Percentiles rank a stretch among this genome's conserved stretches.
These are phyloP conservation scores for Notodonta dromedarius DNA, from an alignment of 2,888 invertebrate species.

Conservation along the genomic window DNA sequence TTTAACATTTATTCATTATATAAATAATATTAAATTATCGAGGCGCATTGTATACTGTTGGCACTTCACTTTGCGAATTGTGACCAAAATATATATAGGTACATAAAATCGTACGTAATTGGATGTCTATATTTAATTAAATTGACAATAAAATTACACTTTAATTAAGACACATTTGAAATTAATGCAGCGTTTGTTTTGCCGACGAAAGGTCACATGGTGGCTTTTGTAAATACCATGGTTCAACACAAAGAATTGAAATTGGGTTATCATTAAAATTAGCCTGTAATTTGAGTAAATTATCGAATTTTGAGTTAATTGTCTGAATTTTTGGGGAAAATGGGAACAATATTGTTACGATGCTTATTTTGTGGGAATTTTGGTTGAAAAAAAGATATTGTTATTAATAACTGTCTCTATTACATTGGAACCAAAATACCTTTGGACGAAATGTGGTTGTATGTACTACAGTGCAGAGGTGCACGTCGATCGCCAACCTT, in stretches of 20 bases:
- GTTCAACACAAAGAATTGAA: conserved; percentile 39
- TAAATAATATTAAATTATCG: too few species aligned
- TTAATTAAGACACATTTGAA: conserved; percentile 1
- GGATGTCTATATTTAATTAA: not conserved
- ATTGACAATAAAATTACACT: not conserved
- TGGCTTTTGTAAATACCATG: conserved; percentile 29
- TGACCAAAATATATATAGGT: too few species aligned
- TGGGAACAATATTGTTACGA: not conserved
- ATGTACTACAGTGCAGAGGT: too few species aligned
- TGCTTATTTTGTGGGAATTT: not conserved
- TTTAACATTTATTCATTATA: too few species aligned
- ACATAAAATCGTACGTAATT: not conserved
- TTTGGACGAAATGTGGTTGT: too few species aligned
- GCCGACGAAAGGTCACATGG: conserved; percentile 26
- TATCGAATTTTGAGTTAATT: conserved; percentile 6
- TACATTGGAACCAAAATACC: too few species aligned
- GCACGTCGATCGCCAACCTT: too few species aligned
- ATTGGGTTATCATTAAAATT: conserved; percentile 47
- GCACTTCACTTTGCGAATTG: too few species aligned
- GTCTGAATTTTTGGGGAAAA: not conserved
- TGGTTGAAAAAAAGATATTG: too few species aligned
- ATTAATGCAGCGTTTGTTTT: conserved; percentile 5
- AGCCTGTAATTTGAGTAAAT: conserved; percentile 25
- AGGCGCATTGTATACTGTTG: too few species aligned
- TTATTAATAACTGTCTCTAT: too few species aligned